Base-by-base conservation (phyloP, 35 echinoderm and acorn worm genomes). In the Amphiura filiformis region DNA sequence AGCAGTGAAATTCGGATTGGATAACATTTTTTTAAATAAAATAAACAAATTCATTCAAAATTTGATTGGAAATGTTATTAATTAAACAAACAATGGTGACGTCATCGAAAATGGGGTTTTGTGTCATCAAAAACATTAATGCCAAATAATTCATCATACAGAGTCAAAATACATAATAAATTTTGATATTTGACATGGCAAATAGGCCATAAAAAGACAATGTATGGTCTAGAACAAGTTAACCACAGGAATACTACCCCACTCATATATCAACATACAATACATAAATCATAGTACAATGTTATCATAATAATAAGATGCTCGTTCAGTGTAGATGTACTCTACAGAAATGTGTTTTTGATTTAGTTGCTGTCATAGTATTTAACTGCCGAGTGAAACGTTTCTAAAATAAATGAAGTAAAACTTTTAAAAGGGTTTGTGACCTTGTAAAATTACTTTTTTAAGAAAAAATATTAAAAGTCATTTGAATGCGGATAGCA, bases 251-350 rank as follows among this genome's bases (percentile, higher is more conserved):
- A 70, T 15, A 70, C 61, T 70, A 70, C 26, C 61, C 26, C 28
- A 30, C 28, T 70, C 61, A 70, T 52, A 70, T 70, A 13, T 70
- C 61, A 70, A 70, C 61, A 70, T 70, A 70, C 61, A n/a, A 70
- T 70, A 70, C 61, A 70, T n/a, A n/a, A n/a, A n/a, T n/a, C n/a
- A 52, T 70, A 70, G 61, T 70, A 70, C 61, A 70, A 70, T 70
- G 26, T 70, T 70, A 13, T 70, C 61, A 70, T 15, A 70, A 70
- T 23, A 70, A 70, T 26, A n/a, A n/a, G n/a, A n/a, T n/a, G n/a
- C n/a, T n/a, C n/a, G n/a, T n/a, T n/a, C n/a, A n/a, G 61, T 70
- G 61, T 70, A 70, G 61, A n/a, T 23, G 61, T 70, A 18, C 17
- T 23, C 26, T 18, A 26, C 26, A 70, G 7, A n/a, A 47, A 17